A percentile compares a stretch with the other conserved stretches of the same genome.
Conservation (phyloP, 2,113 vertebrate species). For the Amphiprion percula region DNA sequence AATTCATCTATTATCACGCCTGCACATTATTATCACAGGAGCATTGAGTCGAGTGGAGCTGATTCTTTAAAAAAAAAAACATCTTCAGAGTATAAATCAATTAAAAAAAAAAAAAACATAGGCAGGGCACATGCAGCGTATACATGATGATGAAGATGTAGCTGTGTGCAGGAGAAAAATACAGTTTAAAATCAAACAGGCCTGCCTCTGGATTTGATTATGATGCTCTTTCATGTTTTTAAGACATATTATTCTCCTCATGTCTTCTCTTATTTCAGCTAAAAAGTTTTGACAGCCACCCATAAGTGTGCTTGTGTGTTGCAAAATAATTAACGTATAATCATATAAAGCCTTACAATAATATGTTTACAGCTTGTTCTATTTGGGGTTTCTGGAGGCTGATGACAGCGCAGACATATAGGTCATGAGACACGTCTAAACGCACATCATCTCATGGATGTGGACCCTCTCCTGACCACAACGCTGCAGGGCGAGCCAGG, state of each 20-base stretch:
- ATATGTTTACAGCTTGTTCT: conserved; percentile 18
- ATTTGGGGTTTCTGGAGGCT: background rate
- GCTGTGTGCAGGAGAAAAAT: background rate
- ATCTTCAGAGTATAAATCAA: background rate
- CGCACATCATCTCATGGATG: conserved; percentile 13
- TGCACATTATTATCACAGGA: background rate
- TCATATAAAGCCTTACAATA: conserved; percentile 24
- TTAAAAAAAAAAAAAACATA: background rate
- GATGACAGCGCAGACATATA: background rate
- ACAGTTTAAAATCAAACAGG: background rate
- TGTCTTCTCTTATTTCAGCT: conserved; percentile 2
- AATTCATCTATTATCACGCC: conserved; percentile 53
- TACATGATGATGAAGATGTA: background rate
- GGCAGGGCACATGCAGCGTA: background rate
- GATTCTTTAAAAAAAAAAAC: background rate
- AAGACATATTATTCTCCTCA: conserved; percentile 4
- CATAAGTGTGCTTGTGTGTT: background rate
- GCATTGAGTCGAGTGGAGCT: background rate
- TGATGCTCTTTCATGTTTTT: background rate
- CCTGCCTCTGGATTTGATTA: background rate
- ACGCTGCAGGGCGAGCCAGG: conserved; percentile 9
- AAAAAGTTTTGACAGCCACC: background rate
- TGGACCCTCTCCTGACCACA: background rate
- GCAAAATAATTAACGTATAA: conserved; percentile 10
- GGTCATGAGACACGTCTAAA: conserved; percentile 13